A percentile compares a stretch with the other conserved stretches of the same genome.
Evolutionary conservation across 2,797 vertebrate genomes (phyloP).

Genomic region (Spinus olivaceus): DNA sequence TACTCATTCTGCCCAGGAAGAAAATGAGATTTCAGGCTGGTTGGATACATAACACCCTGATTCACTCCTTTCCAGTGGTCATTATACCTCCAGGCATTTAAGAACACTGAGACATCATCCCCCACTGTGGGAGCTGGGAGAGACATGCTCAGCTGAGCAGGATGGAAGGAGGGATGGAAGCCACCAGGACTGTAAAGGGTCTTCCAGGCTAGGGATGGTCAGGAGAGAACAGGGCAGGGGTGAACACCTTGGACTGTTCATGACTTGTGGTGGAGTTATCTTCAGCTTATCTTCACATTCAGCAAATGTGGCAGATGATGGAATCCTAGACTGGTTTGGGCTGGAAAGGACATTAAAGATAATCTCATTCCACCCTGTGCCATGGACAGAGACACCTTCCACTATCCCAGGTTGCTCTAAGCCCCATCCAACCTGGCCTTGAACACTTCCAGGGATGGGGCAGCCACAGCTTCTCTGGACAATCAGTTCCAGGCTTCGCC

Average conservation of each 20-base stretch:
- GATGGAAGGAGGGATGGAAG: neutral
- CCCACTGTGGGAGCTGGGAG: rapidly evolving
- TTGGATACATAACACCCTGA: neutral
- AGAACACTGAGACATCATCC: neutral
- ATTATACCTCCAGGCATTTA: neutral
- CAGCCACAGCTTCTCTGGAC: neutral
- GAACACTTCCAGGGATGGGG: neutral
- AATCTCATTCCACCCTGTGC: rapidly evolving
- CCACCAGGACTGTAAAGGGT: neutral
- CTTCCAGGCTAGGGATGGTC: neutral
- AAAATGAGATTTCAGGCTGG: neutral
- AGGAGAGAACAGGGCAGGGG: neutral
- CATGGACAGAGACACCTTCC: neutral
- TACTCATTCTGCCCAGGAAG: neutral
- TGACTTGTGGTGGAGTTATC: neutral
- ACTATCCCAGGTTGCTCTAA: neutral
- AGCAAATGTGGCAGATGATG: neutral
- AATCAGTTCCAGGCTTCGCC: neutral
- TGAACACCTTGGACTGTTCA: rapidly evolving
- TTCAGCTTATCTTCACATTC: neutral
- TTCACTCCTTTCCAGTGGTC: neutral
- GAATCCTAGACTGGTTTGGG: neutral
- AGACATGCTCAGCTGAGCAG: neutral
- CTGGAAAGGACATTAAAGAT: neutral
- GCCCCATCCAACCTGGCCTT: neutral